phyloP scores from a whole-genome alignment of 2,888 invertebrate species.

The Allacma fusca region DNA sequence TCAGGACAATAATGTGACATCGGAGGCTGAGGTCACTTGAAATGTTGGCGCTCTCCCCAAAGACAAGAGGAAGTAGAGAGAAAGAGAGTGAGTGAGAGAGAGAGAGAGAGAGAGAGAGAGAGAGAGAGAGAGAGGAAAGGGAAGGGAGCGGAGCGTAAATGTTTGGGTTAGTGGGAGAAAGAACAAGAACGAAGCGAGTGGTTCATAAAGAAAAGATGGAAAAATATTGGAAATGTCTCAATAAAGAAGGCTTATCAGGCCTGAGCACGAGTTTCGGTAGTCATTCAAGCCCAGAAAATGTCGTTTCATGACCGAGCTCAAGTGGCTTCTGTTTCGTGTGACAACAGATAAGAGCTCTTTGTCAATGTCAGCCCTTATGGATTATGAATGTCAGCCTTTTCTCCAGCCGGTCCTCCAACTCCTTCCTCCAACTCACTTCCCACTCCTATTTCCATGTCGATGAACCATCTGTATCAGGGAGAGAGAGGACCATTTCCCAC shows the following conservation, averaged over 20 bases:
- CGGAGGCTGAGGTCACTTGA: not conserved
- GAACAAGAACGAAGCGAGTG: not conserved
- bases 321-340: constrained; percentile 59
- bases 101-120: not conserved
- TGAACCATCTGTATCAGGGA: constrained; percentile 18
- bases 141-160: not conserved
- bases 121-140: not conserved
- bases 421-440: constrained; percentile 22
- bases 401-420: constrained; percentile 17
- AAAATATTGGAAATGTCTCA: constrained; percentile 59
- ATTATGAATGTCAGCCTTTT: constrained; percentile 57
- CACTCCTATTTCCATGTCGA: constrained; percentile 33
- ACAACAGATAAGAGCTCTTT: constrained; percentile 60
- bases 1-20: no score
- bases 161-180: not conserved
- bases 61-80: not conserved
- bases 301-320: constrained; percentile 53
- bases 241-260: constrained; percentile 56
- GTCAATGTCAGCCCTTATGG: constrained; percentile 60
- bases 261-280: constrained; percentile 42
- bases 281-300: constrained; percentile 50
- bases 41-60: not conserved
- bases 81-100: not conserved
- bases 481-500: not conserved
- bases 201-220: constrained; percentile 30